Evolutionary conservation across 2,113 vertebrate species (phyloP), one percentile per base, ranked within the genome.

Genomic region (Gopherus evgoodei): DNA sequence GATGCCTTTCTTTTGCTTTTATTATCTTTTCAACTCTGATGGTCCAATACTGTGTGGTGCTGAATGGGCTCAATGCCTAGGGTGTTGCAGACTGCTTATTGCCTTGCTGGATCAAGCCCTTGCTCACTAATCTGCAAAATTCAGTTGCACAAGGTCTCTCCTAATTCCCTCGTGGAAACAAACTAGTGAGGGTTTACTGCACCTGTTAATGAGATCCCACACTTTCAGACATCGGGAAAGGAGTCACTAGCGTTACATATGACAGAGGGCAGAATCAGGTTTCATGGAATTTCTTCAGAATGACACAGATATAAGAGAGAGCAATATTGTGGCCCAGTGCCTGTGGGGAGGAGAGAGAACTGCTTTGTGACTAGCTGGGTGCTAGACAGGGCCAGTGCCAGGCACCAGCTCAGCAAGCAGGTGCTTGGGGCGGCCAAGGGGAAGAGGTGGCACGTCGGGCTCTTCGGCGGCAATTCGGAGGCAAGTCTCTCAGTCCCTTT

Each of bases 21-120:
- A 21, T 72, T 53, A 14, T 50, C 85, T 49, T 85, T 95, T 54
- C 89, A 35, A 79, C 38, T 1, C 88, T 85, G 87, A 76, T 86
- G 95, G 57, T 57, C 53, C 65, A 27, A 0, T 2, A 8, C 29
- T 82, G 5, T 0, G 35, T 5, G 62, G 38, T 53, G 92, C 87
- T 94, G 16, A 81, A 79, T 78, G 85, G 44, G 57, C 57, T 97
- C 19, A 0, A 0, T 5, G 4, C 0, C 8, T 19, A 3, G 0
- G 0, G 76, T 56, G 6, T 3, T 1, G 35, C 35, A 7, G 62
- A 65, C 72, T 72, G 90, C 0, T 0, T 2, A 1, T n/a, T 19
- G 2, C 72, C 38, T 59, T 0, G 0, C 85, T 25, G 49, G 3
- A 2, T 1, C 3, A 1, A 42, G 19, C 0, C 42, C 90, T 83